Evolutionary conservation across 2,888 invertebrate species (phyloP), one percentile per base, ranked within the genome.

Genomic region (Synanthedon tipuliformis): DNA sequence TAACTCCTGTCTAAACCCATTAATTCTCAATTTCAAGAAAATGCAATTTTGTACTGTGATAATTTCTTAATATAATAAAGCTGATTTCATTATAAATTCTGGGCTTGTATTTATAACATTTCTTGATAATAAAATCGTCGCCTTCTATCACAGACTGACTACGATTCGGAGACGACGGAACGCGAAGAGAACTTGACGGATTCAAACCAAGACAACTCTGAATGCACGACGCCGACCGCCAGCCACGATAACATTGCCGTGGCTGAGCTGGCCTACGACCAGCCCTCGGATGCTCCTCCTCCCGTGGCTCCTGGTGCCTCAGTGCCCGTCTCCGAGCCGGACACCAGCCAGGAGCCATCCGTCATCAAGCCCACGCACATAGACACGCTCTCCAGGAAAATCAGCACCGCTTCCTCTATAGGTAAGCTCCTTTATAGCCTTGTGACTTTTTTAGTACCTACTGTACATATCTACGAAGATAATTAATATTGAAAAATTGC

Each of bases 141-240:
- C 45, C 13, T 45, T 45, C 13, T 2, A 45, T 48, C 53, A 12
- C 69, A 88, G 87, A 86, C 79, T 65, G 88, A 88, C 61, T 88
- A 88, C 73, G 88, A 88, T 65, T 85, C 85, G 0, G 88, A 88
- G 56, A 87, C 85, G 54, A 85, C 88, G 10, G 88, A 88, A 61
- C 85, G 88, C 54, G 88, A 88, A 54, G 88, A 88, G 67, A 87
- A 86, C 66, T 70, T 88, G 1, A 88, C 88, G 16, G 88, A 88
- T 61, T 88, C 88, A 11, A 87, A 86, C 68, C 88, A 88, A 70
- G 88, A 88, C 69, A 86, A 88, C 74, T 87, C 87, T 0, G 88
- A 87, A 67, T 88, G 88, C 69, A 88, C 88, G n/a, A 88, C 88
- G 45, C 88, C 88, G 23, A 88, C 87, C 11, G 85, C 84, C 50